Evolutionary conservation across 2,113 vertebrate genomes (phyloP).

Genomic region (Xiphorhynchus elegans): DNA sequence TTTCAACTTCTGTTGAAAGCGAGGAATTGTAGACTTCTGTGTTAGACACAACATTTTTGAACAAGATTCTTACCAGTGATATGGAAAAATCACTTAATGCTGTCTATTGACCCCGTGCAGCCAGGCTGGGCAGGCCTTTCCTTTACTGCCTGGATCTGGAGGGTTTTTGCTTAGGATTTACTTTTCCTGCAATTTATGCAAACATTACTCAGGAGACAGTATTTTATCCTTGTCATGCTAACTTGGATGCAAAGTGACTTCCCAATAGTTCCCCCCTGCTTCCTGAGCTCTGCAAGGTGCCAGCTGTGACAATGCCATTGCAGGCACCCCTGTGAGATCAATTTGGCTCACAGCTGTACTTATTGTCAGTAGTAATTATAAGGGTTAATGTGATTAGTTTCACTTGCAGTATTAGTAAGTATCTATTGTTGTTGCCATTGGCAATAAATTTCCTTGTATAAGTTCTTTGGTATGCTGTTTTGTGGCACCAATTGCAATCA

Average conservation of each 20-base stretch:
- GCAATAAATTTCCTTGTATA: neutral
- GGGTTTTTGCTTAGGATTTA: neutral
- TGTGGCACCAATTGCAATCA: neutral
- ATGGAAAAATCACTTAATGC: neutral
- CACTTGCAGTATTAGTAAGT: neutral
- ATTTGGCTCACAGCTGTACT: constrained; percentile 52
- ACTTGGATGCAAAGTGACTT: neutral
- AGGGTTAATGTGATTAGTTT: constrained; percentile 55
- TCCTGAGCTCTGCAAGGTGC: neutral
- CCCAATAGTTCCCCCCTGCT: neutral
- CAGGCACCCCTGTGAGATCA: constrained; percentile 26
- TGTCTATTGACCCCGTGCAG: fast-evolving
- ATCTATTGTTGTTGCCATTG: neutral
- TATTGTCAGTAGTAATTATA: constrained; percentile 39
- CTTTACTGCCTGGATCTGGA: neutral
- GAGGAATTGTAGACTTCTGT: neutral
- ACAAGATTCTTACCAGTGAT: neutral
- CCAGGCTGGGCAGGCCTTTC: neutral
- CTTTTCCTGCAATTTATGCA: neutral
- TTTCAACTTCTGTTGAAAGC: neutral
- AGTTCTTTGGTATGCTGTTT: neutral
- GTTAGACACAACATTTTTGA: neutral
- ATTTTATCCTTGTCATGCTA: neutral
- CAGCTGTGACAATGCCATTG: neutral
- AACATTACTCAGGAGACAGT: neutral